Evolutionary conservation across 2,888 invertebrate genomes (phyloP).

Genomic region (Chloromyia formosa): DNA sequence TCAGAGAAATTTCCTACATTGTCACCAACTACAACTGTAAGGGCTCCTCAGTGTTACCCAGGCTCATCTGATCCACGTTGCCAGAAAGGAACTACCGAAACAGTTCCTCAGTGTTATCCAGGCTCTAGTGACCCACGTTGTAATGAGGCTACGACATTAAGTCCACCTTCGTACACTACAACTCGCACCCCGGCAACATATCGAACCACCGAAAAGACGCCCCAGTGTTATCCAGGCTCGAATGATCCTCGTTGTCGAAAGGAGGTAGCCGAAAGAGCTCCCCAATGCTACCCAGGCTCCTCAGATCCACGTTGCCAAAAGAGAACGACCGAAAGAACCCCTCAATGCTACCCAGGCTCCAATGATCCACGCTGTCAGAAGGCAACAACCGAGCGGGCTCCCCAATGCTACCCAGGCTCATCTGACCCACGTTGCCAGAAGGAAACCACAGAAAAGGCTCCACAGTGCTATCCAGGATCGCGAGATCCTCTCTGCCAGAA

Average conservation of each 20-base stretch:
- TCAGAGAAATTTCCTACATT: slow-evolving; percentile 57
- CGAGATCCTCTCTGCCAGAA: slow-evolving; percentile 56
- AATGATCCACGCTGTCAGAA: slow-evolving; percentile 58
- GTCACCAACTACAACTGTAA: slow-evolving; percentile 55
- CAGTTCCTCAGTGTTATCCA: slow-evolving; percentile 55
- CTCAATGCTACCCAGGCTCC: slow-evolving; percentile 57
- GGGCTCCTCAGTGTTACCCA: slow-evolving; percentile 56
- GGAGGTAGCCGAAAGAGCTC: slow-evolving; percentile 49
- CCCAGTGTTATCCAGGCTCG: slow-evolving; percentile 57
- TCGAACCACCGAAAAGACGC: slow-evolving; percentile 47
- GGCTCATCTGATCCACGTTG: slow-evolving; percentile 57
- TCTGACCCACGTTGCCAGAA: slow-evolving; percentile 58
- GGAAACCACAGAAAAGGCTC: slow-evolving; percentile 53
- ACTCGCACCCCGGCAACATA: neutral
- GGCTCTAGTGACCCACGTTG: slow-evolving; percentile 58
- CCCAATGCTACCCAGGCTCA: slow-evolving; percentile 54
- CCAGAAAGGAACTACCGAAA: slow-evolving; percentile 46
- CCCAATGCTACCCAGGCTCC: slow-evolving; percentile 57
- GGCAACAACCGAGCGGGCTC: slow-evolving; percentile 53
- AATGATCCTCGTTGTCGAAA: slow-evolving; percentile 56
- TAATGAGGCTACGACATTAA: slow-evolving; percentile 61
- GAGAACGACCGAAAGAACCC: slow-evolving; percentile 53
- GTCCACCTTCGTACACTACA: slow-evolving; percentile 54
- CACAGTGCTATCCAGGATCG: slow-evolving; percentile 50
- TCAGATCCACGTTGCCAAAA: slow-evolving; percentile 58